A percentile compares a stretch with the other conserved stretches of the same genome.
These are phyloP conservation scores for Spisula solida DNA, from an alignment of 2,888 invertebrate genomes.

Conservation along the genomic window DNA sequence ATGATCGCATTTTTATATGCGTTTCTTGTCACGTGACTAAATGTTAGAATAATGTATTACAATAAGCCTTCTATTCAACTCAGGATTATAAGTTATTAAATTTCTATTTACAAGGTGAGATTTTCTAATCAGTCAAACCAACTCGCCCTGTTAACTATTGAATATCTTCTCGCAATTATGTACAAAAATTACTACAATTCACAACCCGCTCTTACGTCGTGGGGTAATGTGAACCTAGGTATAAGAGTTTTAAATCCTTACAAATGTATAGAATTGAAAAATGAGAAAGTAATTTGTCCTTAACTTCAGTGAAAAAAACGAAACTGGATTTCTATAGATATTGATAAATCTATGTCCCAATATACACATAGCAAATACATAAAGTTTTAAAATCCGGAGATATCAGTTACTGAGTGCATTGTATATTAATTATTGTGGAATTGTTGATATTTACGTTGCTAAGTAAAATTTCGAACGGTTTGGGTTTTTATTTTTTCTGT, in stretches of 20 bases:
- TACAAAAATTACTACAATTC: not conserved
- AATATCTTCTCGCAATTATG: not conserved
- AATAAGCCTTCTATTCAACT: not conserved
- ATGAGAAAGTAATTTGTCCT: conserved; percentile 13
- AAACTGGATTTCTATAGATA: not conserved
- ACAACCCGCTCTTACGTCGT: not conserved
- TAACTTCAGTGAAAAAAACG: not conserved
- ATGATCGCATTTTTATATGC: not conserved
- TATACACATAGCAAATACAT: not conserved
- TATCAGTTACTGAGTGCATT: not conserved
- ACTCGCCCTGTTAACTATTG: not conserved
- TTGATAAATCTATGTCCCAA: not conserved
- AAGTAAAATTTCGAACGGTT: not conserved
- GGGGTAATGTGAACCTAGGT: not conserved
- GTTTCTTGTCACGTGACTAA: too few species aligned
- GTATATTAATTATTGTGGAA: not conserved
- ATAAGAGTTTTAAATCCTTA: not conserved
- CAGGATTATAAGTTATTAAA: not conserved
- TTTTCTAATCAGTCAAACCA: not conserved
- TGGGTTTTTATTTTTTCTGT: not conserved
- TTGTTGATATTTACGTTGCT: not conserved
- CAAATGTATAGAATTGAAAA: conserved; percentile 2
- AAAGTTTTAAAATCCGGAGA: not conserved
- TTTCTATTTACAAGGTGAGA: conserved; percentile 6
- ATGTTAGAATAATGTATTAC: not conserved